Percentiles rank a stretch among this genome's conserved stretches.
Conservation (phyloP, 2,113 vertebrate genomes). For the Procavia capensis region DNA sequence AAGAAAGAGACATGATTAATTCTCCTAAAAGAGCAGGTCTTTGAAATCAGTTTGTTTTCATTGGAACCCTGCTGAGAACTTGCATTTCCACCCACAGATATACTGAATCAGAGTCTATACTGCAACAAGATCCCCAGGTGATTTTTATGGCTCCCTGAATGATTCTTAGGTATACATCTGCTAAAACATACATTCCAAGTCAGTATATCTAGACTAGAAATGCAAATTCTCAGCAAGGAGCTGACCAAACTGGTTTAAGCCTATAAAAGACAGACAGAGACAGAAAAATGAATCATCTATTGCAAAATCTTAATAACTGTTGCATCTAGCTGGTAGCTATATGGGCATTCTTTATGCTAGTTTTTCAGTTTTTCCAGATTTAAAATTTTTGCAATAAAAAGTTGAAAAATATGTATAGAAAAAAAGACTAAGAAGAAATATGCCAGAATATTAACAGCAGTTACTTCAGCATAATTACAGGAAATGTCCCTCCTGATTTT, state of each 20-base stretch:
- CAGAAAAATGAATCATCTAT: background rate
- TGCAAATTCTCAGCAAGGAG: no score
- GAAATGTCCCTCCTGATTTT: background rate
- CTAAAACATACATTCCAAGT: no score
- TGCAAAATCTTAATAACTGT: background rate
- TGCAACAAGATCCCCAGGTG: no score
- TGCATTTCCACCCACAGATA: no score
- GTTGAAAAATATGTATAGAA: background rate
- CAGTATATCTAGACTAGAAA: no score
- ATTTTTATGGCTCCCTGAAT: background rate
- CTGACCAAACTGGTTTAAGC: no score
- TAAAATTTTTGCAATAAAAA: constrained; percentile 15
- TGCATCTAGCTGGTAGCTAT: background rate
- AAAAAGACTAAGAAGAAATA: constrained; percentile 15
- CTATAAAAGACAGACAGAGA: no score
- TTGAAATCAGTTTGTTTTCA: no score
- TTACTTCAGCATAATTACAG: background rate
- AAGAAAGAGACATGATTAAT: background rate
- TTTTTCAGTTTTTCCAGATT: background rate
- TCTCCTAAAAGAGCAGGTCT: background rate
- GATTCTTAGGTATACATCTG: no score
- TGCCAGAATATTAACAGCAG: background rate
- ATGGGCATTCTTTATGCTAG: background rate
- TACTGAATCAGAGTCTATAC: no score
- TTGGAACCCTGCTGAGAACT: no score